phyloP scores from a whole-genome alignment of 2,113 vertebrate species.

The Lepisosteus osseus region DNA sequence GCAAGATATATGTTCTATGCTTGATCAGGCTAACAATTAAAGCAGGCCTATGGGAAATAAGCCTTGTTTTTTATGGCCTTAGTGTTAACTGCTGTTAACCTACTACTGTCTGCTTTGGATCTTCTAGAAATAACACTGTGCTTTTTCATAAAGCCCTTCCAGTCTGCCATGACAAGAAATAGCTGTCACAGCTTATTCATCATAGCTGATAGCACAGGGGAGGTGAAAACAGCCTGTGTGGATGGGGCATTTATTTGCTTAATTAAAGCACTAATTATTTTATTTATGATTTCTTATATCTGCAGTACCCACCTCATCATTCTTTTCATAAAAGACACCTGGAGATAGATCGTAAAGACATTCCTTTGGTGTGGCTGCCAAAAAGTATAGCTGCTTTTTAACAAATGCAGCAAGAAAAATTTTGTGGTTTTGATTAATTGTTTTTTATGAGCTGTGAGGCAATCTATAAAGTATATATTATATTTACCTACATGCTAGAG shows the following conservation, averaged over 20 bases:
- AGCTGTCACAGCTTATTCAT: neutral
- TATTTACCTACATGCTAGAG: no score
- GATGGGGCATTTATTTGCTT: neutral
- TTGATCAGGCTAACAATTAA: neutral
- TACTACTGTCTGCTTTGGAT: neutral
- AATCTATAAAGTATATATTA: neutral
- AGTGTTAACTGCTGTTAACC: neutral
- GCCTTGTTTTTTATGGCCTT: neutral
- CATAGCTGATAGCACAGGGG: neutral
- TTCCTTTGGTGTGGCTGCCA: slow-evolving; percentile 12
- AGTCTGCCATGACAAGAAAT: neutral
- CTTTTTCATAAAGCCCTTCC: neutral
- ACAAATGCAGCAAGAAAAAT: neutral
- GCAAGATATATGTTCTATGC: no score
- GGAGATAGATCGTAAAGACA: neutral
- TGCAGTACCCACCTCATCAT: neutral
- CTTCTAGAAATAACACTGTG: neutral
- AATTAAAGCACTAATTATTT: slow-evolving; percentile 14
- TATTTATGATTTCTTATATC: neutral
- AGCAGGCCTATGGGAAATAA: no score
- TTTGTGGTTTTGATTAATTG: neutral
- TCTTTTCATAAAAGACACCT: neutral
- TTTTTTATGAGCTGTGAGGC: neutral
- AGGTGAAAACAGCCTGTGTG: neutral
- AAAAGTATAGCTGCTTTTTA: neutral